Conservation (phyloP, 2,113 vertebrate genomes). For the Variabilichromis moorii region DNA sequence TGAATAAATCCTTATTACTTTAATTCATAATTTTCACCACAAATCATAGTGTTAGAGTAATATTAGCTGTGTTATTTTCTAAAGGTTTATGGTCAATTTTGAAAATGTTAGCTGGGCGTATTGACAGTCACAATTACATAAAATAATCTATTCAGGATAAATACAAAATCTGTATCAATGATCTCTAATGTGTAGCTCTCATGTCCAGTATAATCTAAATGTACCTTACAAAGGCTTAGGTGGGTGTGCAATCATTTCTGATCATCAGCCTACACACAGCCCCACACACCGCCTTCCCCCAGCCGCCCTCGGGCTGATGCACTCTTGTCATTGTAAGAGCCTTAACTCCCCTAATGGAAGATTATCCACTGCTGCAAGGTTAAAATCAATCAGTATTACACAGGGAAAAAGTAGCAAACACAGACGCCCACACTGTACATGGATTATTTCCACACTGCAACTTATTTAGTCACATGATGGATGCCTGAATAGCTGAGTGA, state of each 20-base stretch:
- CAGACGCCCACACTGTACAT: not conserved
- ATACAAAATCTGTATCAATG: not conserved
- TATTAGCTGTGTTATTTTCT: not conserved
- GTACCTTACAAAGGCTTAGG: not conserved
- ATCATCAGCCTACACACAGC: not conserved
- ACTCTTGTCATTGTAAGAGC: not conserved
- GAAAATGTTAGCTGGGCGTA: not conserved
- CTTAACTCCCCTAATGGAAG: not conserved
- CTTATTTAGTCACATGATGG: not conserved
- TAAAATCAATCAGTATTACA: not conserved
- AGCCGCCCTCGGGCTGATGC: not conserved
- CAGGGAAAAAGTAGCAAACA: not conserved
- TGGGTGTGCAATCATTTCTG: not conserved
- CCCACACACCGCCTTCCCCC: not conserved
- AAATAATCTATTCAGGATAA: not conserved
- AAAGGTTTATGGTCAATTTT: not conserved
- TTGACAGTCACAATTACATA: not conserved
- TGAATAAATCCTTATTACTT: not conserved
- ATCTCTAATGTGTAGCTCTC: not conserved
- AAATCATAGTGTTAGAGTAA: not conserved
- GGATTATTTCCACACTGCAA: not conserved
- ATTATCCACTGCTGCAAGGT: not conserved
- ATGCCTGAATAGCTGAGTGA: not conserved
- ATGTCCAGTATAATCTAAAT: not conserved
- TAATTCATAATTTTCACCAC: not conserved